Evolutionary conservation across 1,140 invertebrate species (phyloP).

Genomic region (Oreohelix idahoensis): DNA sequence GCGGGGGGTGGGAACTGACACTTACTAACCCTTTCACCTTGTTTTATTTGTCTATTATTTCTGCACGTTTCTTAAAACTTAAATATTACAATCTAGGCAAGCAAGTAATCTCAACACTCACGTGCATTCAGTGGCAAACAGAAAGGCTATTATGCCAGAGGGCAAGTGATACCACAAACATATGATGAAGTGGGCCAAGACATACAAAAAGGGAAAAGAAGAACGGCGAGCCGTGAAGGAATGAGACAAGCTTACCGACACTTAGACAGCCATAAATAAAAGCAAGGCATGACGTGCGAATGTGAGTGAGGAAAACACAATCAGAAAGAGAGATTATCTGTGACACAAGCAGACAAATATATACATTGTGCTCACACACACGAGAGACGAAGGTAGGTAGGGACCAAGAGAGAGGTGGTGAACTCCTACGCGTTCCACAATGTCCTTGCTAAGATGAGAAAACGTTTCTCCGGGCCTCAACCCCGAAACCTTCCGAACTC

Average conservation of each 20-base stretch:
- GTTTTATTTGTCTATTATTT: too few species aligned
- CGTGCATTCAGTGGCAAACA: neutral
- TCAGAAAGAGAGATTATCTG: neutral
- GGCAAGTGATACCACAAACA: neutral
- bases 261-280: neutral
- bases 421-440: neutral
- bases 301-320: neutral
- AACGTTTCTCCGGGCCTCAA: too few species aligned
- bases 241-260: neutral
- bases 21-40: too few species aligned
- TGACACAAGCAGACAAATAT: neutral
- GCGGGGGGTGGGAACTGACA: too few species aligned
- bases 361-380: neutral
- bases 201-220: too few species aligned
- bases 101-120: neutral
- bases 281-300: neutral
- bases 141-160: neutral
- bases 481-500: too few species aligned
- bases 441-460: too few species aligned
- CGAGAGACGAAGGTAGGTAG: neutral
- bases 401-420: slow-evolving; percentile 5
- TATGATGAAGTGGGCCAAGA: neutral
- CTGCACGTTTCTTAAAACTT: neutral
- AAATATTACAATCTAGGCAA: neutral
- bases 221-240: neutral